Conservation (phyloP, 2,797 vertebrate species). For the Danio aesculapii region DNA sequence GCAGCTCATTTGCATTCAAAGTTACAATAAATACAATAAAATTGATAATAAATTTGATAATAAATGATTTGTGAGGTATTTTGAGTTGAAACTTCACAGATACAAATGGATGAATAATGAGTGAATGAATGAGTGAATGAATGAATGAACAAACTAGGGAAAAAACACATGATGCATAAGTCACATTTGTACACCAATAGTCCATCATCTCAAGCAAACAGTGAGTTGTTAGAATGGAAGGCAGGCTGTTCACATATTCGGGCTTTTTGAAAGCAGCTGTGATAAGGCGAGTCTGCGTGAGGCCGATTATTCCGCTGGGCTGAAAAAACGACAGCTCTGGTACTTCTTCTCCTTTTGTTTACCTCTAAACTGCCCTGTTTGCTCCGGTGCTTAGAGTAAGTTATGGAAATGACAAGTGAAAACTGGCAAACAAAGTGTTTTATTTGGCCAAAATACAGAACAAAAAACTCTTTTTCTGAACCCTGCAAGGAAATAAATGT, state of each 20-base stretch:
- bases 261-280: constrained; percentile 34
- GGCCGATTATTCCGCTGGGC: constrained; percentile 51
- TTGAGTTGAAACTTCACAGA: not conserved
- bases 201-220: constrained; percentile 30
- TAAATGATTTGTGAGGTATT: no score
- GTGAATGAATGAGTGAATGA: not conserved
- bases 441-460: constrained; percentile 7
- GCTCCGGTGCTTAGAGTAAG: not conserved
- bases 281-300: constrained; percentile 42
- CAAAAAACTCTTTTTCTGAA: not conserved
- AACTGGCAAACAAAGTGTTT: constrained; percentile 2
- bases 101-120: not conserved
- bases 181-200: not conserved
- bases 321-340: constrained; percentile 49
- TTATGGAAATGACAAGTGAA: constrained; percentile 38
- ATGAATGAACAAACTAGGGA: not conserved
- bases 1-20: no score
- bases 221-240: constrained; percentile 9
- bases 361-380: constrained; percentile 35
- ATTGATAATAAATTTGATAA: no score
- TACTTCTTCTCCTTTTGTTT: constrained; percentile 45
- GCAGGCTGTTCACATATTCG: constrained; percentile 27
- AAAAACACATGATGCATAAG: constrained; percentile 12
- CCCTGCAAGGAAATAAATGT: not conserved
- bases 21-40: no score